Percentiles rank a stretch among this genome's conserved stretches.
phyloP scores from a whole-genome alignment of 2,113 vertebrate species.

The Oceanodroma tethys region DNA sequence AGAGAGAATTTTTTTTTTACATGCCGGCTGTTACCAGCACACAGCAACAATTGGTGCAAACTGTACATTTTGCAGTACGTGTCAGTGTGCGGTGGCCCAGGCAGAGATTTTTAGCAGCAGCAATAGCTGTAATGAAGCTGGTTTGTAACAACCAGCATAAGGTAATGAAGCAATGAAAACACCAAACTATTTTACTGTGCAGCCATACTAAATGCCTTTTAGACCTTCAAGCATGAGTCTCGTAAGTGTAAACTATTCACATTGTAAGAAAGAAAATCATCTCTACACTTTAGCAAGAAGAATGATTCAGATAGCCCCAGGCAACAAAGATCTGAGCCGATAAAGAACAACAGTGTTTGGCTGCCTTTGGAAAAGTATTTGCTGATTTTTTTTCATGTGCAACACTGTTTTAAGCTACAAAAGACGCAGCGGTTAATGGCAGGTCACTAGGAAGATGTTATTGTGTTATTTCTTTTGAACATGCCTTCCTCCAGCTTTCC shows the following conservation, averaged over 20 bases:
- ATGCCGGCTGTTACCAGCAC: neutral
- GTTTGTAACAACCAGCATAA: neutral
- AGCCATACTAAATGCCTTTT: neutral
- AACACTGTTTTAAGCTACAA: neutral
- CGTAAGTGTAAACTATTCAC: neutral
- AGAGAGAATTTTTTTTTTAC: neutral
- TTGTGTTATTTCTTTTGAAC: neutral
- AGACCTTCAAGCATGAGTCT: neutral
- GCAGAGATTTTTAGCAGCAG: neutral
- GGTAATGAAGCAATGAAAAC: neutral
- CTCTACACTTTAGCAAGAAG: neutral
- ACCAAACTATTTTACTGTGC: neutral
- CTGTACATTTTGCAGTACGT: neutral
- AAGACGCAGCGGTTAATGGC: neutral
- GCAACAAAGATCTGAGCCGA: neutral
- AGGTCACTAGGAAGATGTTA: neutral
- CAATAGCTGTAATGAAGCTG: neutral
- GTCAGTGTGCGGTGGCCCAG: neutral
- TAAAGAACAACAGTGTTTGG: neutral
- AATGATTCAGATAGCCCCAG: constrained; percentile 32
- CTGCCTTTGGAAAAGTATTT: neutral
- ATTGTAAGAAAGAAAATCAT: neutral
- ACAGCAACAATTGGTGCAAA: neutral
- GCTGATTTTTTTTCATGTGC: neutral
- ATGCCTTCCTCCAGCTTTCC: neutral